phyloP scores from a whole-genome alignment of 2,797 vertebrate genomes.

The Philypnodon macrostomus region DNA sequence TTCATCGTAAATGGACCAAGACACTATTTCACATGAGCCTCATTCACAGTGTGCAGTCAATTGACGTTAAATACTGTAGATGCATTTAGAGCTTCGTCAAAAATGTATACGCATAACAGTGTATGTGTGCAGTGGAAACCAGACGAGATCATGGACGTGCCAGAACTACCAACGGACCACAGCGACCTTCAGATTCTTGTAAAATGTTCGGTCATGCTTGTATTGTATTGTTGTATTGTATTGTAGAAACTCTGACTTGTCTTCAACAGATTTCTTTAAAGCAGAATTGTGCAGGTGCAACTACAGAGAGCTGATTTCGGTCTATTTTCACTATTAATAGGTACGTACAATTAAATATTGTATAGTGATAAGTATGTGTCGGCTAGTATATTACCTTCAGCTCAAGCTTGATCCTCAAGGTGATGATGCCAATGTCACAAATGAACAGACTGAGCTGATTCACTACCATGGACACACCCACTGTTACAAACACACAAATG shows the following conservation, averaged over 20 bases:
- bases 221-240: conserved; percentile 6
- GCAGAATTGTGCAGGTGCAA: conserved; percentile 4
- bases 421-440: too few relatives aligned
- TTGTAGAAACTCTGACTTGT: conserved; percentile 17
- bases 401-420: too few relatives aligned
- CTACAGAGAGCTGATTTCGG: too few relatives aligned
- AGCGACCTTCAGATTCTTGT: conserved; percentile 15
- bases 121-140: conserved; percentile 6
- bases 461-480: too few relatives aligned
- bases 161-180: background rate
- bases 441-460: too few relatives aligned
- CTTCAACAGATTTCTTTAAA: background rate
- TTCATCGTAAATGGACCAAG: background rate
- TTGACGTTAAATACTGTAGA: background rate
- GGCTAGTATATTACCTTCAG: too few relatives aligned
- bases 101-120: background rate
- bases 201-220: conserved; percentile 4
- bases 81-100: background rate
- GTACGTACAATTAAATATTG: too few relatives aligned
- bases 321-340: too few relatives aligned
- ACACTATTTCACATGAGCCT: background rate
- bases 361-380: too few relatives aligned
- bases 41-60: background rate
- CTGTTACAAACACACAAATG: too few relatives aligned
- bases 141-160: background rate